Evolutionary conservation across 1,140 invertebrate genomes (phyloP).

Genomic region (Saccostrea cuccullata): DNA sequence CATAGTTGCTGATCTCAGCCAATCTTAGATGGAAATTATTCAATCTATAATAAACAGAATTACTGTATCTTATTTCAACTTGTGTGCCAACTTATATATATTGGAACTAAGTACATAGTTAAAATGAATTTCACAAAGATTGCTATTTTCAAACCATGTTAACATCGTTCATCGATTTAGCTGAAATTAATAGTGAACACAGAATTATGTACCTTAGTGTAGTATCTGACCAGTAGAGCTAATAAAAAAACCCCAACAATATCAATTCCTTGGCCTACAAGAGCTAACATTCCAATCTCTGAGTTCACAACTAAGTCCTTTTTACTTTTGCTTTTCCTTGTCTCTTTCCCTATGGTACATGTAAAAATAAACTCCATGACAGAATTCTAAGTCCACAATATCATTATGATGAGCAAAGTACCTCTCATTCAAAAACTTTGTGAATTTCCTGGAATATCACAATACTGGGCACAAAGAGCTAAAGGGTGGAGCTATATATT

Average conservation of each 20-base stretch:
- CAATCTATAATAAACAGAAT: too few relatives aligned
- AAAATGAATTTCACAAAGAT: too few relatives aligned
- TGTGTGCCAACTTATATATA: too few relatives aligned
- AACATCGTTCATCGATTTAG: too few relatives aligned
- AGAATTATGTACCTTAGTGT: too few relatives aligned
- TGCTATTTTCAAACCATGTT: too few relatives aligned
- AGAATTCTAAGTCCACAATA: conserved; percentile 60
- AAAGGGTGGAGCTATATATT: conserved; percentile 53
- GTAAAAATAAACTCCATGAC: neutral
- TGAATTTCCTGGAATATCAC: conserved; percentile 47
- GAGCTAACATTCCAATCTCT: neutral
- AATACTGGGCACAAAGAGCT: conserved; percentile 53
- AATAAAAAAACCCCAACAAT: conserved; percentile 27
- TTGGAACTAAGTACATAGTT: too few relatives aligned
- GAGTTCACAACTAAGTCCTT: neutral
- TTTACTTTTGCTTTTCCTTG: conserved; percentile 52
- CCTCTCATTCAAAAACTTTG: conserved; percentile 54
- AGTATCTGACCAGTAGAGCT: too few relatives aligned
- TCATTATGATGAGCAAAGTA: conserved; percentile 48
- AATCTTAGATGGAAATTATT: too few relatives aligned
- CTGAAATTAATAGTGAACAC: too few relatives aligned
- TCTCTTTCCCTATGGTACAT: conserved; percentile 53
- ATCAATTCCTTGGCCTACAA: neutral
- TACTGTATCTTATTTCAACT: too few relatives aligned
- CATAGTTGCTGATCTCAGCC: too few relatives aligned